Base-by-base conservation (phyloP, 2,797 vertebrate species). In the Scarus forsteni region DNA sequence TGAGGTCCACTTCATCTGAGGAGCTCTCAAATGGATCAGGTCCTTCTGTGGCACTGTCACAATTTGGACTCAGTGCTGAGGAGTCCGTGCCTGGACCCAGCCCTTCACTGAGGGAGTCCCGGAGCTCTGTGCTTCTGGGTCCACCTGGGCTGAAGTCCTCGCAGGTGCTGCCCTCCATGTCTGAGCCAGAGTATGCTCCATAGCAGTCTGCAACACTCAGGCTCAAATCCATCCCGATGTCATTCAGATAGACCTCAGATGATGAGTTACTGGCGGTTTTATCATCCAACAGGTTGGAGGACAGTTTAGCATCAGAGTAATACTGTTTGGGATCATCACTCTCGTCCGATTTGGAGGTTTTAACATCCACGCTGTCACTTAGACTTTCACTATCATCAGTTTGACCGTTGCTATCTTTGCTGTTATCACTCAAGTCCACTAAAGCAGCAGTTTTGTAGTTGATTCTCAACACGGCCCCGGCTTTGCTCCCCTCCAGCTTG, bases 11-110 rank as follows among this genome's bases (percentile, higher is more conserved):
- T 52, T 97, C 96, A 45, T 97, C 96, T 0, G 95, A 96, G 7
- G 95, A 95, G 85, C 96, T 95, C 86, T 96, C 93, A 67, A 96
- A 96, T 0, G 94, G 94, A 53, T 97, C 96, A 13, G 94, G 93
- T 0, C 90, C 95, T 63, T 95, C 96, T 0, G 94, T 92, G 80
- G 93, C 94, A 3, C 95, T 96, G 88, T 96, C 96, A 18, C 93
- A 93, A 70, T 92, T 91, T 4, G 93, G 93, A 70, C 94, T 95
- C 55, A 90, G 56, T 60, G 92, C 93, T 0, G 87, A 91, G 13
- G 94, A 94, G 84, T 96, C 96, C 0, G 91, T 83, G 38, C 94
- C 94, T 80, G 84, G 12, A 27, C 87, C 85, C n/a, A 80, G 73
- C 1, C 89, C 92, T 1, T 84, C 92, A 34, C 82, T 92, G 52